phyloP scores from a whole-genome alignment of 2,888 invertebrate genomes.

The Cristatella mucedo region DNA sequence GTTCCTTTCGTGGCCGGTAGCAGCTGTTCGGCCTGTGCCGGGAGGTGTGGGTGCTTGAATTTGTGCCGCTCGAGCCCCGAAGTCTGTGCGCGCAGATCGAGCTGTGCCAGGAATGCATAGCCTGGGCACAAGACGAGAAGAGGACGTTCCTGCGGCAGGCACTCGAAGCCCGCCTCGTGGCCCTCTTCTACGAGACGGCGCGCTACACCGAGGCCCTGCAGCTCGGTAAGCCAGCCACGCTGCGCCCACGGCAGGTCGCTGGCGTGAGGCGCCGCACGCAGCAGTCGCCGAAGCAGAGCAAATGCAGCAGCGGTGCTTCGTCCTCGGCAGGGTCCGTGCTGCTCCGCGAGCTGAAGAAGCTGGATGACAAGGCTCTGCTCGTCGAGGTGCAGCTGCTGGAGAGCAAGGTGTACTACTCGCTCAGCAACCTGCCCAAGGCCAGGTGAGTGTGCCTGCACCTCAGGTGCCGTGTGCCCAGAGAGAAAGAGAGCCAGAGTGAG shows the following conservation, averaged over 20 bases:
- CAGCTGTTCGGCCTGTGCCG: too few relatives aligned
- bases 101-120: slow-evolving; percentile 71
- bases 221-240: slow-evolving; percentile 28
- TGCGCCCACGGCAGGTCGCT: too few relatives aligned
- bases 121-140: slow-evolving; percentile 96
- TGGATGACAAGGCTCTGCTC: slow-evolving; percentile 94
- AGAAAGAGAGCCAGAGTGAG: too few relatives aligned
- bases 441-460: slow-evolving; percentile 18
- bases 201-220: slow-evolving; percentile 32
- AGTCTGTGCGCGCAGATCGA: slow-evolving; percentile 42
- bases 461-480: too few relatives aligned
- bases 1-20: too few relatives aligned
- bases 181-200: slow-evolving; percentile 53
- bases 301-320: too few relatives aligned
- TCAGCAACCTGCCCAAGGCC: slow-evolving; percentile 79
- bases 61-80: too few relatives aligned
- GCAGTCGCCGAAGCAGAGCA: too few relatives aligned
- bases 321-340: slow-evolving; percentile 58
- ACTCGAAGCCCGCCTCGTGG: slow-evolving; percentile 79
- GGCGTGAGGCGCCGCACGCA: too few relatives aligned
- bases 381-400: slow-evolving; percentile 95
- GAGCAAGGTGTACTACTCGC: slow-evolving; percentile 93
- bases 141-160: slow-evolving; percentile 91
- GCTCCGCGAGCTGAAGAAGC: slow-evolving; percentile 84
- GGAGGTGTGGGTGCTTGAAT: too few relatives aligned